Evolutionary conservation across 2,113 vertebrate genomes (phyloP), one percentile per base, ranked within the genome.

Genomic region (Amblyopsis rosae): DNA sequence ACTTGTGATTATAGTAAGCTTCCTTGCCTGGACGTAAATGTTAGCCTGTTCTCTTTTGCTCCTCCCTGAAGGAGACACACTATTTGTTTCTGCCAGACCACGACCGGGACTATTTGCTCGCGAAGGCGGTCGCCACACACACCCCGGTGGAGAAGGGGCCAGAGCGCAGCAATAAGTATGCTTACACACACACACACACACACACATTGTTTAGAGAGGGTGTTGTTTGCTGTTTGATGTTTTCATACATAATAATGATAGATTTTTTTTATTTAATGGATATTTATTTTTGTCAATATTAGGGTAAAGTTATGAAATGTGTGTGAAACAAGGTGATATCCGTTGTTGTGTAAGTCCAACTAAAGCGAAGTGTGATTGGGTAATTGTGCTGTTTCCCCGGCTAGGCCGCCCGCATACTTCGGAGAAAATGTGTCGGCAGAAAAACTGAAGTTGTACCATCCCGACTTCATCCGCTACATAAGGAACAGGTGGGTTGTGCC

Each of bases 371-470:
- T 41, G 35, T 41, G 35, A 41, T 41, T 41, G 0, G 4, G 7
- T 41, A 41, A 41, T 41, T 41, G 35, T 41, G 35, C 35, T 41
- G 35, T 8, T 41, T 41, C 7, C 35, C 5, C 7, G 5, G 7
- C 35, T 82, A 95, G 94, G 3, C 91, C 93, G 0, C 53, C 78
- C 0, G 45, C 0, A 0, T 92, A 77, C 74, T 95, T 95, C 57
- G 94, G 94, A 8, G 1, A 70, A 0, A 74, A 93, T 4, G 88
- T 91, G 62, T 87, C 87, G 0, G 84, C 59, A 0, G 81, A 85
- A 16, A 93, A 93, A 72, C 74, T 95, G 65, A 94, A 94, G 87
- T 94, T 95, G 75, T 91, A 91, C 53, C 93, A 95, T 59, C 94
- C 94, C 0, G 94, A 95, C 56, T 95, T 95, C 67, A 68, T 93